Percentiles rank a stretch among this genome's conserved stretches.
phyloP scores from a whole-genome alignment of 2,113 vertebrate genomes.

The Xiphorhynchus elegans region DNA sequence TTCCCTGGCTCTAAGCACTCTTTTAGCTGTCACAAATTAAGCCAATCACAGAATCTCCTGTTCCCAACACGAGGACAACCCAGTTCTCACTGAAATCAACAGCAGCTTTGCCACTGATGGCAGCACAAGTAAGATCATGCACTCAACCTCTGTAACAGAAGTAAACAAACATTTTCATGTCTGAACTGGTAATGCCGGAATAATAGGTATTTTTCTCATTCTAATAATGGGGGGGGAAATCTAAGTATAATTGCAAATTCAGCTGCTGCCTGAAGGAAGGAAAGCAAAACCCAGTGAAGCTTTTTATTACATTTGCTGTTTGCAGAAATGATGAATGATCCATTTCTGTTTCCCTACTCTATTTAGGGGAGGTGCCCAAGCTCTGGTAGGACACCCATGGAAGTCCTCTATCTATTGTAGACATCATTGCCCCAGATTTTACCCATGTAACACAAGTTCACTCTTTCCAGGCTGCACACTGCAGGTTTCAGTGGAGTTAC shows the following conservation, averaged over 20 bases:
- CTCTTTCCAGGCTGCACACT: not conserved
- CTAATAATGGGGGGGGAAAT: not conserved
- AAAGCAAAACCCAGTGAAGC: constrained; percentile 49
- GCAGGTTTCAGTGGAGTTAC: not conserved
- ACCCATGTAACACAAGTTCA: not conserved
- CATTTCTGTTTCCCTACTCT: not conserved
- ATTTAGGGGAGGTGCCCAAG: not conserved
- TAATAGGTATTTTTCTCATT: not conserved
- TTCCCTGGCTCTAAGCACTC: not conserved
- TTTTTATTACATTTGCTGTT: constrained; percentile 30
- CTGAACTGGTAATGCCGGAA: not conserved
- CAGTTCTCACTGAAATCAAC: not conserved
- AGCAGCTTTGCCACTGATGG: not conserved
- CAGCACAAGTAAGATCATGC: not conserved
- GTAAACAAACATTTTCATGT: constrained; percentile 21
- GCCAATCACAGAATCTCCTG: not conserved
- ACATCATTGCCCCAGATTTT: not conserved
- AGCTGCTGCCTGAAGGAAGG: constrained; percentile 1
- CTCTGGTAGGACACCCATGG: not conserved
- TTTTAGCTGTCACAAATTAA: not conserved
- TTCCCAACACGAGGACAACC: not conserved
- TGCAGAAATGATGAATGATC: not conserved
- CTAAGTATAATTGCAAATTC: constrained; percentile 36
- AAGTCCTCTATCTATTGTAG: not conserved
- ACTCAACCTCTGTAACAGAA: not conserved